Evolutionary conservation across 2,888 invertebrate species (phyloP).

Genomic region (Hypercompe scribonia): DNA sequence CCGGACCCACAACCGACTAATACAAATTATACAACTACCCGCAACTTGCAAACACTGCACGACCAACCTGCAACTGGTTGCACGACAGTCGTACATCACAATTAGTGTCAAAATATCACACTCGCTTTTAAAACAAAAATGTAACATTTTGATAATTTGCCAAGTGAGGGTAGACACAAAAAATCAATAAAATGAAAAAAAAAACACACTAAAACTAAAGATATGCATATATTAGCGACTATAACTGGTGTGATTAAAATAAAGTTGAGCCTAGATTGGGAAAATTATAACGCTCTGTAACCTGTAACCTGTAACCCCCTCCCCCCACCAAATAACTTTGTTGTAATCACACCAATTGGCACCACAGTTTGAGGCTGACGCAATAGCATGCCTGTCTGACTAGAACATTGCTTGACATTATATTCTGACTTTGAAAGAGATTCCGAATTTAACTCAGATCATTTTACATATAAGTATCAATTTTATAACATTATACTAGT

Average conservation of each 20-base stretch:
- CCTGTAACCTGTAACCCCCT: no score
- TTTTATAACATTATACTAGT: background rate
- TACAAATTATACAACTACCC: conserved; percentile 27
- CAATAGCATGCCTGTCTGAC: conserved; percentile 35
- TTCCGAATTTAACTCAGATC: conserved; percentile 52
- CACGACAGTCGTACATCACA: background rate
- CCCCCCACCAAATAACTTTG: no score
- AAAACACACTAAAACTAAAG: conserved; percentile 29
- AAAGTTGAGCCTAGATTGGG: no score
- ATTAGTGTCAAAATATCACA: conserved; percentile 1
- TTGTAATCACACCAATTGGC: conserved; percentile 33
- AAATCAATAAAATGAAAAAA: conserved; percentile 2
- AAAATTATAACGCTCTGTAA: no score
- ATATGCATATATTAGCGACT: conserved; percentile 45
- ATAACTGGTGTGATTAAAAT: conserved; percentile 23
- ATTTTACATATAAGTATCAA: conserved; percentile 20
- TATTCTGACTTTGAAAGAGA: conserved; percentile 43
- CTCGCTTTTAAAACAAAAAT: background rate
- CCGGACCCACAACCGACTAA: conserved; percentile 49
- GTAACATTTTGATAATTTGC: conserved; percentile 3
- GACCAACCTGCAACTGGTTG: conserved; percentile 3
- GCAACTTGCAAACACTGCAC: conserved; percentile 12
- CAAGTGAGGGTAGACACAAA: conserved; percentile 28
- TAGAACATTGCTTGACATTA: conserved; percentile 34
- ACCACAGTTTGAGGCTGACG: conserved; percentile 64